phyloP scores from a whole-genome alignment of 2,113 vertebrate species.

The Psilopogon haemacephalus region DNA sequence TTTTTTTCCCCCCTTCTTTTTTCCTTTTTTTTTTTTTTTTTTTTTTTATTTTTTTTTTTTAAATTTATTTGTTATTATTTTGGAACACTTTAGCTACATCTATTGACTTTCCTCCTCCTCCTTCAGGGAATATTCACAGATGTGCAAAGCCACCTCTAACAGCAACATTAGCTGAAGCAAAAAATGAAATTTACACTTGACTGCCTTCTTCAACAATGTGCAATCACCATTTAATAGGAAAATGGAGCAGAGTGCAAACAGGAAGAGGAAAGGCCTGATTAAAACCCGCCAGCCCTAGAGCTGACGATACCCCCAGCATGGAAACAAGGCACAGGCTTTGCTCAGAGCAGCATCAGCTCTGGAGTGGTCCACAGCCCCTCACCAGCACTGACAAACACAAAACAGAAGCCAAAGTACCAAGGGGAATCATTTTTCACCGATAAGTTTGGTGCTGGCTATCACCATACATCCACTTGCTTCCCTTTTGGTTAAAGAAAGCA shows the following conservation, averaged over 20 bases:
- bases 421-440: neutral
- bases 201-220: constrained; percentile 63
- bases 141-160: constrained; percentile 63
- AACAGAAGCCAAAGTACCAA: neutral
- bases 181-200: constrained; percentile 76
- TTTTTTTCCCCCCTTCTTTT: neutral
- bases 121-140: constrained; percentile 66
- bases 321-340: neutral
- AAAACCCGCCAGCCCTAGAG: neutral
- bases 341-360: neutral
- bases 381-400: neutral
- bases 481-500: neutral
- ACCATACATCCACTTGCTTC: accelerated
- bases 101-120: constrained; percentile 57
- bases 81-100: constrained; percentile 33
- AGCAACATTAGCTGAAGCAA: constrained; percentile 72
- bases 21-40: neutral
- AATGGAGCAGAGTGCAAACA: constrained; percentile 59
- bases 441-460: neutral
- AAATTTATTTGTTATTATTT: neutral
- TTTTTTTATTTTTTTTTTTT: neutral
- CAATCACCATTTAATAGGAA: constrained; percentile 68
- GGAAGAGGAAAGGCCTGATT: constrained; percentile 61
- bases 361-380: neutral
- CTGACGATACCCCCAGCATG: neutral